These are phyloP conservation scores for Drosophila pruinosa DNA, from an alignment of 1,140 invertebrate species.

Conservation along the genomic window DNA sequence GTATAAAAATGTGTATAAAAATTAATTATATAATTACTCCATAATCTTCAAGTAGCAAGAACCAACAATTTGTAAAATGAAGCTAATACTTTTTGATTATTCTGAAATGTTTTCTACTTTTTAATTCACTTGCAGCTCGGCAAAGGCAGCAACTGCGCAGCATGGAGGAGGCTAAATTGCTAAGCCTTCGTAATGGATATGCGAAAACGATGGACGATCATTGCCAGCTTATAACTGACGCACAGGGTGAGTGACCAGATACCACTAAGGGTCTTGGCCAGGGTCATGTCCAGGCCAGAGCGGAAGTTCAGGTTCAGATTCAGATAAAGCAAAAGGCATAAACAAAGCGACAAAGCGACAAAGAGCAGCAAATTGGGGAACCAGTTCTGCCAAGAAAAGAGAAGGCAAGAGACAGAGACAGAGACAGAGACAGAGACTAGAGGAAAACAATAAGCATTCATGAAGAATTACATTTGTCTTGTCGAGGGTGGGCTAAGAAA, in stretches of 20 bases:
- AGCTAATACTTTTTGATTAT: too few relatives aligned
- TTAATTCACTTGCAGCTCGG: conserved; percentile 24
- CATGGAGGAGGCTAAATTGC: conserved; percentile 69
- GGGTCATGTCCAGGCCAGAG: not conserved
- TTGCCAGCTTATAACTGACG: conserved; percentile 63
- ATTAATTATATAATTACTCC: not conserved
- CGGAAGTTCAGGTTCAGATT: not conserved
- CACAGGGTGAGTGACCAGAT: conserved; percentile 54
- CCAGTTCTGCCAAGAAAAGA: conserved; percentile 11
- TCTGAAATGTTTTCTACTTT: not conserved
- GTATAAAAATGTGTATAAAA: not conserved
- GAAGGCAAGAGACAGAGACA: not conserved
- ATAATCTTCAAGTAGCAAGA: too few relatives aligned
- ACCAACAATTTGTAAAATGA: too few relatives aligned
- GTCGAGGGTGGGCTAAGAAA: conserved; percentile 18
- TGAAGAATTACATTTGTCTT: conserved; percentile 61
- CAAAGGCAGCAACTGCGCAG: conserved; percentile 18
- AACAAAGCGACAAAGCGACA: conserved; percentile 4
- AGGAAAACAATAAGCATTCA: conserved; percentile 65
- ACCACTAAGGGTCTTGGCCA: not conserved
- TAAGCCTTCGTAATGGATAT: conserved; percentile 63
- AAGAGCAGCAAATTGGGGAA: conserved; percentile 28
- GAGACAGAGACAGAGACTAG: not conserved
- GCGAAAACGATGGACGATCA: conserved; percentile 63
- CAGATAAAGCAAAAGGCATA: conserved; percentile 2